Base-by-base conservation (phyloP, 2,113 vertebrate species). In the Hippocampus comes region DNA sequence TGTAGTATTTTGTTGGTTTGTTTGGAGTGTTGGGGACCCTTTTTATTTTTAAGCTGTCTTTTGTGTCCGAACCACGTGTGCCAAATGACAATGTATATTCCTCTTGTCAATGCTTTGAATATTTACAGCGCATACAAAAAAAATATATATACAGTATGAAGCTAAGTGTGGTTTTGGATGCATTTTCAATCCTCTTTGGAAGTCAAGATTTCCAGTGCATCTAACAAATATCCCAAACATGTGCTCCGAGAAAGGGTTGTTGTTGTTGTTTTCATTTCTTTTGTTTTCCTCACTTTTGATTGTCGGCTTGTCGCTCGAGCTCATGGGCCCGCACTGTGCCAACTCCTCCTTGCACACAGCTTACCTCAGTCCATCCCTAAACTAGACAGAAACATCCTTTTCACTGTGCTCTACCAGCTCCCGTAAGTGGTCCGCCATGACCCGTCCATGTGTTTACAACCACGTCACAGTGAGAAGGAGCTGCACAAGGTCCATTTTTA, bases 21-120 rank as follows among this genome's bases (percentile, higher is more conserved):
- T 82, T 88, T 80, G 90, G 88, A 86, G 84, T 84, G 86, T 79
- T 82, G 81, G 77, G 83, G 84, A 80, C 89, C 88, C 82, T 87
- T 87, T 88, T 82, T 89, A 89, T 88, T 92, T 89, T 82, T 0
- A 87, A 85, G 77, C 51, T 57, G 67, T 38, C 11, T 84, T 92
- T 84, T 92, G 90, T 86, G 86, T 91, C 88, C 60, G 78, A 90
- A 92, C 89, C 87, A 85, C 87, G 84, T 92, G 92, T 94, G 93
- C 93, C 93, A 94, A 94, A 93, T 84, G 90, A 83, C 91, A 61
- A 85, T 90, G 85, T 89, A 85, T 55, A 82, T 82, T 89, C 79
- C 84, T 91, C 86, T 66, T 91, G 89, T 90, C 90, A 78, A 78
- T 85, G 89, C 89, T 89, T 93, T 92, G 85, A 87, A 84, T 91